phyloP scores from a whole-genome alignment of 92 coral and sea anemone species.

The Parazoanthus atlanticus region DNA sequence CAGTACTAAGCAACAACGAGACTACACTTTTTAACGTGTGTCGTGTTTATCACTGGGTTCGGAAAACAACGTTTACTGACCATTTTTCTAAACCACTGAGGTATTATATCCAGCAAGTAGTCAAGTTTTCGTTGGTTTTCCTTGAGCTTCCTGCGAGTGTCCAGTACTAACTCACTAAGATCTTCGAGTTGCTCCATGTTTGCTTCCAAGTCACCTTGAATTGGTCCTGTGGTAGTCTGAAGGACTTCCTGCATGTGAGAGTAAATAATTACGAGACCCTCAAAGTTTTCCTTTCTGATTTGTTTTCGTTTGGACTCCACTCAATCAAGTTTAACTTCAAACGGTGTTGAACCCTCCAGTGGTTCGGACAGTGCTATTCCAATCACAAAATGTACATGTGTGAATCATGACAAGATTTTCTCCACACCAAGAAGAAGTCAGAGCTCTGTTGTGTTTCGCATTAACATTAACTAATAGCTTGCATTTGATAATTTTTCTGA shows the following conservation, averaged over 20 bases:
- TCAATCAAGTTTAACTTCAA: too few species aligned
- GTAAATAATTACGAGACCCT: background rate
- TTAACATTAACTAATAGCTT: too few species aligned
- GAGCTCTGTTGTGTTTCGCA: too few species aligned
- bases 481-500: too few species aligned
- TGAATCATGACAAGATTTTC: too few species aligned
- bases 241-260: background rate
- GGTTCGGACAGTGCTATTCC: too few species aligned
- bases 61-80: background rate
- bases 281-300: too few species aligned
- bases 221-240: background rate
- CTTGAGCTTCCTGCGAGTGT: background rate
- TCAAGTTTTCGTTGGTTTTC: slow-evolving; percentile 12
- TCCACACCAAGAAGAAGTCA: too few species aligned
- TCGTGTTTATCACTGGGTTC: background rate
- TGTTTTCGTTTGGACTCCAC: too few species aligned
- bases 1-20: background rate
- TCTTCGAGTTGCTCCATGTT: background rate
- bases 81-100: background rate
- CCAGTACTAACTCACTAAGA: background rate
- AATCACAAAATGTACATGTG: too few species aligned
- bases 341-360: too few species aligned
- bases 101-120: background rate
- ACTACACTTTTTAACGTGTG: background rate
- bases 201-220: background rate